These are phyloP conservation scores for Crenichthys baileyi DNA, from an alignment of 2,797 vertebrate genomes.

Conservation along the genomic window DNA sequence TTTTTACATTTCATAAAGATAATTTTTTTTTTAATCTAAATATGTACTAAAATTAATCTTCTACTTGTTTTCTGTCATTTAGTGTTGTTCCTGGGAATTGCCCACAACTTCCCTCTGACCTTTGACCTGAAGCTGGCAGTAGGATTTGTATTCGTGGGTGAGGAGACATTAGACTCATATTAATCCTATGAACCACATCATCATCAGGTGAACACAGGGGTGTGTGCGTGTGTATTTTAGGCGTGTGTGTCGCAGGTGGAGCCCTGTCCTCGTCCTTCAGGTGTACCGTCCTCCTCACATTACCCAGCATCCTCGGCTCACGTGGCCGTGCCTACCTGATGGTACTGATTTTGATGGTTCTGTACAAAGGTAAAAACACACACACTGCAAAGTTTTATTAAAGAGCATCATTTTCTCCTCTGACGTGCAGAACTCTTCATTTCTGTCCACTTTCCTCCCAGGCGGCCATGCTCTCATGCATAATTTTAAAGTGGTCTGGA, in stretches of 20 bases:
- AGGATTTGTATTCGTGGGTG: conserved; percentile 70
- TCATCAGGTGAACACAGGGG: background rate
- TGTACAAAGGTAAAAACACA: conserved; percentile 81
- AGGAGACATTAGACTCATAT: conserved; percentile 25
- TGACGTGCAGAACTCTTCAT: no score
- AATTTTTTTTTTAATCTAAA: no score
- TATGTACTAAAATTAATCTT: background rate
- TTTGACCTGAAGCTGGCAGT: conserved; percentile 52
- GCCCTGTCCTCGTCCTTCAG: conserved; percentile 82
- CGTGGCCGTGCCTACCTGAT: conserved; percentile 84
- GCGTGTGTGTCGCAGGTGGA: conserved; percentile 80
- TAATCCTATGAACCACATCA: no score
- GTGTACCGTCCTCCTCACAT: conserved; percentile 83
- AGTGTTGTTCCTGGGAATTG: conserved; percentile 72
- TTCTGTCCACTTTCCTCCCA: no score
- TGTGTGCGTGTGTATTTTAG: conserved; percentile 65
- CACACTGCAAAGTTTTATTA: background rate
- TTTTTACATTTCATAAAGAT: background rate
- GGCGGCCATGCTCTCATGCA: no score
- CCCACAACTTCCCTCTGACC: conserved; percentile 65
- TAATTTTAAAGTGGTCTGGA: background rate
- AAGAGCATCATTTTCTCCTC: background rate
- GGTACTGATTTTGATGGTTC: conserved; percentile 78
- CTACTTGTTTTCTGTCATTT: background rate
- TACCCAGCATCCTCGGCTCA: conserved; percentile 87